Evolutionary conservation across 64 coral and sea anemone species (phyloP), one percentile per base, ranked within the genome.

Genomic region (Platygyra sinensis): DNA sequence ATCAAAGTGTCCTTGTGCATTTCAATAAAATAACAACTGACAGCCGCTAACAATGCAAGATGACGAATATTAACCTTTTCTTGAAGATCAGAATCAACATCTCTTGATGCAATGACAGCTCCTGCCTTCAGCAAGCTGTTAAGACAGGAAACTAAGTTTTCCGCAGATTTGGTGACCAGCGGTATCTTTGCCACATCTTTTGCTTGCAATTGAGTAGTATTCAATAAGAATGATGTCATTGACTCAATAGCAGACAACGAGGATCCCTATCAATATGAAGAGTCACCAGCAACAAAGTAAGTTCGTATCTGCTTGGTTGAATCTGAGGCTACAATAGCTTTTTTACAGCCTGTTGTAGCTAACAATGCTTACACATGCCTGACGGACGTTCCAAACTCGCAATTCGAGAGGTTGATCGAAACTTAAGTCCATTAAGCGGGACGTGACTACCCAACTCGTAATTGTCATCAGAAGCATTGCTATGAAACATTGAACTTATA

Each of bases 71-170:
- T 39, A 67, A 83, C 80, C 80, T 67, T 30, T 42, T 83, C 19
- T 67, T 83, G 61, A 24, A 50, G 18, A 67, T 22, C 9, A 14
- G 62, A 67, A 67, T 31, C 62, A 0, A 13, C 38, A 24, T 31
- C 9, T 46, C 33, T 22, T 25, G 80, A 83, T 12, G 80, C 80
- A 9, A 64, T 62, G 8, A 38, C 38, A 33, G 60, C 60, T 67
- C 60, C 80, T 67, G 31, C 62, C 14, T 83, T 83, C 10, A 83
- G 18, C 5, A 67, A 57, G 32, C 36, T 83, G 16, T 67, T 67
- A 10, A 83, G 60, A 67, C 80, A 83, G 2, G 36, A 67, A 13
- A 4, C 60, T 13, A 83, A 67, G 80, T 83, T 83, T 31, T 67
- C 10, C 20, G 80, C 80, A 24, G 80, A 65, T n/a, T 67, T 30